These are phyloP conservation scores for Zoanthus solanderi DNA, from an alignment of 92 coral and sea anemone species.

Conservation along the genomic window DNA sequence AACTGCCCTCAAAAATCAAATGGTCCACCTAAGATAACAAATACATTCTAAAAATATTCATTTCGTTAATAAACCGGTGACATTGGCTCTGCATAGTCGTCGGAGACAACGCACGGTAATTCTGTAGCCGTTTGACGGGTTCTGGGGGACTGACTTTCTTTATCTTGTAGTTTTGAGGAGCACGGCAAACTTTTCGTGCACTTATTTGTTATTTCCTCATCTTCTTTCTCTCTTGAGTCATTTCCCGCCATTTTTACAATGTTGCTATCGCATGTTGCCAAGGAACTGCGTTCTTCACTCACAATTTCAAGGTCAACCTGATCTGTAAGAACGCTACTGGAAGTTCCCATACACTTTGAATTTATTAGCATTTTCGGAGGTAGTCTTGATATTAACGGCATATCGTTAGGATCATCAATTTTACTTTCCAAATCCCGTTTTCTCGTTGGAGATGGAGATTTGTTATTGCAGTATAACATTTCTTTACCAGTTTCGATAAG, in stretches of 20 bases:
- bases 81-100: slow-evolving; percentile 39
- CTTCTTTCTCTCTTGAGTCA: too few species aligned
- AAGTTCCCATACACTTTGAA: not conserved
- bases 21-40: too few species aligned
- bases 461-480: slow-evolving; percentile 70
- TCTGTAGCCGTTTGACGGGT: not conserved
- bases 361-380: not conserved
- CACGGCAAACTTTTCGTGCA: not conserved
- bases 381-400: not conserved
- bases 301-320: not conserved
- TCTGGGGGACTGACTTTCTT: not conserved
- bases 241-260: not conserved
- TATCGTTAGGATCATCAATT: not conserved
- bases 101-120: not conserved
- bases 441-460: slow-evolving; percentile 56
- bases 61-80: slow-evolving; percentile 39
- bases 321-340: not conserved
- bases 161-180: not conserved
- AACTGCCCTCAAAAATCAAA: too few species aligned
- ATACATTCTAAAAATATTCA: too few species aligned
- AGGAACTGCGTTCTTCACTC: not conserved
- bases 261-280: not conserved
- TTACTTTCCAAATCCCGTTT: slow-evolving; percentile 19
- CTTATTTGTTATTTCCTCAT: not conserved
- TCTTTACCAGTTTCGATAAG: slow-evolving; percentile 68